Percentiles rank a stretch among this genome's conserved stretches.
Conservation (phyloP, 1,140 invertebrate species). For the Trinorchestia longiramus region DNA sequence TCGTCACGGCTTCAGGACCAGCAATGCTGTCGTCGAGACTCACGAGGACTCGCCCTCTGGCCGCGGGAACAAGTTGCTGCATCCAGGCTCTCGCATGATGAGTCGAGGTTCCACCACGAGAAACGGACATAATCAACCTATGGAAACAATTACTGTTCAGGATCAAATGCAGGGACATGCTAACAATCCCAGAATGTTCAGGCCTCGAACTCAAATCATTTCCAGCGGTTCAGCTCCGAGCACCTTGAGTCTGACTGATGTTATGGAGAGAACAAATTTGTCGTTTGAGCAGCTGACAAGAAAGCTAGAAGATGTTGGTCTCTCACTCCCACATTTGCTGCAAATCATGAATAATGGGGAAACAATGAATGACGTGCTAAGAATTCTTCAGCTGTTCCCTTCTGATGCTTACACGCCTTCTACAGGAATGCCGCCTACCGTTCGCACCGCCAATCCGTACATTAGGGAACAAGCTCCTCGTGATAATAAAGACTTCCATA, state of each 20-base stretch:
- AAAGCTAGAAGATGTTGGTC: neutral
- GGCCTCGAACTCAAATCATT: neutral
- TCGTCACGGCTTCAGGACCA: neutral
- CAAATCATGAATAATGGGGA: slow-evolving; percentile 14
- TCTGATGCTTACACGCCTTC: neutral
- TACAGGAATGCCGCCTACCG: neutral
- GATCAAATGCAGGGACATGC: neutral
- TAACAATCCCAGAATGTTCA: slow-evolving; percentile 23
- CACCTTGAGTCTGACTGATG: neutral
- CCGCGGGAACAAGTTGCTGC: neutral
- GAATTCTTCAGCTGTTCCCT: neutral
- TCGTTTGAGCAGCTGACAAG: neutral
- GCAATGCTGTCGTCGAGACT: neutral
- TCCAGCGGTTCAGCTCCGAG: neutral
- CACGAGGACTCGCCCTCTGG: neutral
- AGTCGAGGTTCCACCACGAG: neutral
- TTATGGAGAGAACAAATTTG: neutral
- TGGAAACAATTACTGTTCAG: neutral
- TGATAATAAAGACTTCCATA: neutral
- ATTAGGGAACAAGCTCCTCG: neutral
- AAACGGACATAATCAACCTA: neutral
- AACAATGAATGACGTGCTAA: neutral
- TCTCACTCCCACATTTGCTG: neutral
- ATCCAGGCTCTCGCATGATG: slow-evolving; percentile 5
- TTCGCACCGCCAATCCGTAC: neutral